Conservation (phyloP, 2,888 invertebrate genomes). For the Nyleta sp. region DNA sequence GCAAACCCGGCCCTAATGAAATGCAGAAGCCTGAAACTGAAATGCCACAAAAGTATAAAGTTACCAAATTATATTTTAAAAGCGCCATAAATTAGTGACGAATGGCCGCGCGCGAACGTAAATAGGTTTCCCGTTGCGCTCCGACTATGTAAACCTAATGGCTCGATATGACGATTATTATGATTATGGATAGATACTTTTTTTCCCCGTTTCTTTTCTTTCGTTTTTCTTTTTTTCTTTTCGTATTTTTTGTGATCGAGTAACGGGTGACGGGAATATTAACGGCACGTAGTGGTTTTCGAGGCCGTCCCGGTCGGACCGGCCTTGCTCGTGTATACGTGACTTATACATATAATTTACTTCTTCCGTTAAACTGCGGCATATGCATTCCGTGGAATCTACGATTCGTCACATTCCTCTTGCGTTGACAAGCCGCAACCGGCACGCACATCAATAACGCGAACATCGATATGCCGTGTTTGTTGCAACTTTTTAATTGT, state of each 20-base stretch:
- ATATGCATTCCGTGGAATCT: slow-evolving; percentile 44
- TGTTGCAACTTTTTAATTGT: slow-evolving; percentile 11
- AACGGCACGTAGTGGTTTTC: slow-evolving; percentile 76
- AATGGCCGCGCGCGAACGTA: slow-evolving; percentile 10
- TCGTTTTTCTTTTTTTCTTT: too few relatives aligned
- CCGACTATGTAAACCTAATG: slow-evolving; percentile 29
- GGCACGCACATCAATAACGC: slow-evolving; percentile 14
- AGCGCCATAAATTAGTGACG: slow-evolving; percentile 12
- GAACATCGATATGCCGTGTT: background rate
- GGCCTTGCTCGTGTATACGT: slow-evolving; percentile 38
- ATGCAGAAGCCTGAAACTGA: slow-evolving; percentile 8
- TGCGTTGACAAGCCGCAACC: slow-evolving; percentile 32
- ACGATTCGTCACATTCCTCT: slow-evolving; percentile 47
- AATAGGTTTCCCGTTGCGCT: slow-evolving; percentile 44
- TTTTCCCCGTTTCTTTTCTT: too few relatives aligned
- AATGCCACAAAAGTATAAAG: slow-evolving; percentile 13
- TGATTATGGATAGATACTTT: slow-evolving; percentile 38
- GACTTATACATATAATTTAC: slow-evolving; percentile 50
- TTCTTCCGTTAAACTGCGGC: slow-evolving; percentile 53
- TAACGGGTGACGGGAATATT: slow-evolving; percentile 77
- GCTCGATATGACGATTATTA: slow-evolving; percentile 34
- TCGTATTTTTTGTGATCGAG: slow-evolving; percentile 57
- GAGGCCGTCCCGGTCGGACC: slow-evolving; percentile 75
- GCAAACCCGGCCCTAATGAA: background rate
- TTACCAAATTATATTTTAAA: slow-evolving; percentile 16